These are phyloP conservation scores for Macrosiphum euphorbiae DNA, from an alignment of 2,888 invertebrate genomes.

Conservation along the genomic window DNA sequence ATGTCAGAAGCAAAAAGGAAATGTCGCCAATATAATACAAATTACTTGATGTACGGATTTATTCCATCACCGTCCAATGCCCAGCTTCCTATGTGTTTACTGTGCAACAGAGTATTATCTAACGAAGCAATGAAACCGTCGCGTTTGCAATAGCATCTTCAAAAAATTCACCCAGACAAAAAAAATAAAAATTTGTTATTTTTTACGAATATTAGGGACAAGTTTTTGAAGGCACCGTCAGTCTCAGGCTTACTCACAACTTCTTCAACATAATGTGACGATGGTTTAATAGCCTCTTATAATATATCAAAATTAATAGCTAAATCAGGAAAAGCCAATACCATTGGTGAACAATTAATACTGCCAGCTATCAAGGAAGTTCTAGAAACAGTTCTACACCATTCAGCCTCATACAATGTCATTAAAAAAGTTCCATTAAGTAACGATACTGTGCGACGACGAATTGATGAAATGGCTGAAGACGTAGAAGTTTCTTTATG, in stretches of 20 bases:
- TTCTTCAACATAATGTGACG: neutral
- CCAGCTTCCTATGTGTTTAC: no score
- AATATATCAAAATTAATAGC: constrained; percentile 67
- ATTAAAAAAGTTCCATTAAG: constrained; percentile 31
- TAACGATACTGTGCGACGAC: constrained; percentile 52
- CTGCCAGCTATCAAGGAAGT: constrained; percentile 64
- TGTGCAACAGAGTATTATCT: no score
- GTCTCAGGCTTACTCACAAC: neutral
- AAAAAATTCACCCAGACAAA: no score
- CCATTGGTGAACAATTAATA: constrained; percentile 66
- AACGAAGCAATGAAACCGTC: no score
- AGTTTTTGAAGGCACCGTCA: constrained; percentile 15
- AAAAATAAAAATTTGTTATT: no score
- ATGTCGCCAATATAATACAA: no score
- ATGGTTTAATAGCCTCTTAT: constrained; percentile 61
- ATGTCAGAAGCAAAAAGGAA: constrained; percentile 23
- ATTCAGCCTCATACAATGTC: constrained; percentile 24
- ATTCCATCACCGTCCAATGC: no score
- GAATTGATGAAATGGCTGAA: constrained; percentile 56
- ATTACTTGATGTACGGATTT: no score
- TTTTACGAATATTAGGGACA: constrained; percentile 43
- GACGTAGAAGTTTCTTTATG: constrained; percentile 41
- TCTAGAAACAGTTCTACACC: constrained; percentile 42
- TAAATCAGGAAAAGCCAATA: constrained; percentile 66
- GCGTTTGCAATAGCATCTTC: no score